A percentile compares a stretch with the other conserved stretches of the same genome.
These are phyloP conservation scores for Athene cunicularia DNA, from an alignment of 2,113 vertebrate genomes.

Conservation along the genomic window DNA sequence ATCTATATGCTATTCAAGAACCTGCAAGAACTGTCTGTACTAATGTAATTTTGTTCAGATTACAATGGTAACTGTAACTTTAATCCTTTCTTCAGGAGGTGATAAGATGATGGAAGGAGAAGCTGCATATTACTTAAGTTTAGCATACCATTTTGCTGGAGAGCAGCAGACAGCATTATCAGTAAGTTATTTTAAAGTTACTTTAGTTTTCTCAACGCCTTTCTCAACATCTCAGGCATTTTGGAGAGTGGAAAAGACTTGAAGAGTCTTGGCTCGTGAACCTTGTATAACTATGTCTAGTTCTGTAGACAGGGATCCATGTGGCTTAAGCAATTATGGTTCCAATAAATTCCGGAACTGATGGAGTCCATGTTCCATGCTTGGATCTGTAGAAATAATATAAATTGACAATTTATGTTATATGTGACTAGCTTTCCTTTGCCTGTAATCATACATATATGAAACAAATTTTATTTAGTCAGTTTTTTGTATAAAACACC, in stretches of 20 bases:
- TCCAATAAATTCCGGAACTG: not conserved
- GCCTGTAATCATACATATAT: not conserved
- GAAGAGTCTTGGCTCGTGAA: not conserved
- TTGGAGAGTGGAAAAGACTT: not conserved
- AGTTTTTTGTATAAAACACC: not conserved
- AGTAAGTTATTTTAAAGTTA: conserved; percentile 69
- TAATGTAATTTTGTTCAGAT: not conserved
- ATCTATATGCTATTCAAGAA: not conserved
- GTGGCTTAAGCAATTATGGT: not conserved
- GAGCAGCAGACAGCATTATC: conserved; percentile 71
- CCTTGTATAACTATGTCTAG: not conserved
- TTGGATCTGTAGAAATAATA: not conserved
- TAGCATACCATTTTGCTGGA: conserved; percentile 75
- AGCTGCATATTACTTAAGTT: conserved; percentile 79
- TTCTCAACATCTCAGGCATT: not conserved
- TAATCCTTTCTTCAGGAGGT: conserved; percentile 62
- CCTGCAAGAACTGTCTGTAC: not conserved
- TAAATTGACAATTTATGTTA: not conserved
- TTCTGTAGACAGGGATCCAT: not conserved
- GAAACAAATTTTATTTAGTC: not conserved
- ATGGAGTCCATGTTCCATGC: not conserved
- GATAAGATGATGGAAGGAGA: conserved; percentile 77
- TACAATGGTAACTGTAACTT: not conserved
- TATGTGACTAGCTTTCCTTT: not conserved
- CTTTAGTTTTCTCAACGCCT: not conserved